Percentiles rank a stretch among this genome's conserved stretches.
Evolutionary conservation across 1,140 invertebrate species (phyloP).

Genomic region (Drosophila nikananu): DNA sequence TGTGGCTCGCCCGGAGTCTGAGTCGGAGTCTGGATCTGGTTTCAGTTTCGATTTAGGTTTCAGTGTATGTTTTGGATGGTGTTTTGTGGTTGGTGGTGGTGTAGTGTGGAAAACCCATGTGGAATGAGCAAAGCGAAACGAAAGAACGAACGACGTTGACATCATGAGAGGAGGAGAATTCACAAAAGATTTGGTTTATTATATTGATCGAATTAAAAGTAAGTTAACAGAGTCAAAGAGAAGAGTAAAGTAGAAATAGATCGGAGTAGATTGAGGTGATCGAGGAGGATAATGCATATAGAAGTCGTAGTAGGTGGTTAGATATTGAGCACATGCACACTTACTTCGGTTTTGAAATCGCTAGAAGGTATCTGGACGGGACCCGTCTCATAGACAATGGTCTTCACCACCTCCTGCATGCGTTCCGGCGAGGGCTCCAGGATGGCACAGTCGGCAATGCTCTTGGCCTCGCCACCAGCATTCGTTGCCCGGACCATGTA

Average conservation of each 20-base stretch:
- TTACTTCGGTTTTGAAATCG: conserved; percentile 85
- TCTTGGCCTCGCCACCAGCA: conserved; percentile 91
- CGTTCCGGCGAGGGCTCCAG: conserved; percentile 90
- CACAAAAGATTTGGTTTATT: conserved; percentile 77
- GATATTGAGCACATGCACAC: conserved; percentile 84
- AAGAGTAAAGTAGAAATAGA: conserved; percentile 27
- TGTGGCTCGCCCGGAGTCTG: conserved; percentile 26
- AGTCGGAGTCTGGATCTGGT: conserved; percentile 8
- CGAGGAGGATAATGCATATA: conserved; percentile 39
- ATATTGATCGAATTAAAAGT: conserved; percentile 34
- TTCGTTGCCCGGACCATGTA: conserved; percentile 91
- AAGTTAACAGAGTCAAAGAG: conserved; percentile 64
- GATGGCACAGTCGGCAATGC: conserved; percentile 91
- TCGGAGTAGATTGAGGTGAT: conserved; percentile 38
- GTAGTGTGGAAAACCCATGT: conserved; percentile 35
- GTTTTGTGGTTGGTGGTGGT: conserved; percentile 29
- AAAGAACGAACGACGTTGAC: conserved; percentile 70
- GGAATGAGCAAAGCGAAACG: conserved; percentile 79
- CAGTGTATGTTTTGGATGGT: conserved; percentile 22
- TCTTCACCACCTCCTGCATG: conserved; percentile 89
- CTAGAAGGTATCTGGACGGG: conserved; percentile 52
- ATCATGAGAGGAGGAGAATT: conserved; percentile 81
- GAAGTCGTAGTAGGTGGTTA: conserved; percentile 56
- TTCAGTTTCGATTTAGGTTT: conserved; percentile 7
- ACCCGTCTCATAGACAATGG: conserved; percentile 87